Conservation (phyloP, 2,888 invertebrate species). For the Trisateles emortualis region DNA sequence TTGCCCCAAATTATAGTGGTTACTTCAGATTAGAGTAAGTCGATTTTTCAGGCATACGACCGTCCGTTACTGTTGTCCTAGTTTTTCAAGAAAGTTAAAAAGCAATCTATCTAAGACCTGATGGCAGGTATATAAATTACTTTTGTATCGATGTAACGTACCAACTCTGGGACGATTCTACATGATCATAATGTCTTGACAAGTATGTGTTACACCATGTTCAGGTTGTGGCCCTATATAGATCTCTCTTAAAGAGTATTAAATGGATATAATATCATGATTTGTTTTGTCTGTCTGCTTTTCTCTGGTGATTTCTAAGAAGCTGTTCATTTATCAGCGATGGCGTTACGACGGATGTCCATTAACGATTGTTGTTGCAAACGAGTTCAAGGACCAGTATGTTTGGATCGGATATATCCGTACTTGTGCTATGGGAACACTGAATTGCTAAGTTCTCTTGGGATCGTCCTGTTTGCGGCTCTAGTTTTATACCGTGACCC, state of each 20-base stretch:
- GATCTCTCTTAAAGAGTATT: slow-evolving; percentile 20
- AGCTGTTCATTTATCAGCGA: slow-evolving; percentile 53
- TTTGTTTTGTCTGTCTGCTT: slow-evolving; percentile 41
- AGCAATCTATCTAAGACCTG: background rate
- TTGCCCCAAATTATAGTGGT: slow-evolving; percentile 6
- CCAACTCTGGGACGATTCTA: no score
- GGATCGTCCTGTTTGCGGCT: slow-evolving; percentile 1
- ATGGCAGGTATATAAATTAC: background rate
- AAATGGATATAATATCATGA: slow-evolving; percentile 28
- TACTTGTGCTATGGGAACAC: slow-evolving; percentile 26
- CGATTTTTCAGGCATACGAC: background rate
- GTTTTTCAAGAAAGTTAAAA: background rate
- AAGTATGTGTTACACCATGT: no score
- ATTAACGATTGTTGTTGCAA: slow-evolving; percentile 68
- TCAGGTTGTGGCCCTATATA: no score
- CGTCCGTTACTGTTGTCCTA: background rate
- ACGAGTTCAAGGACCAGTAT: slow-evolving; percentile 59
- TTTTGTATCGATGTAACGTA: background rate
- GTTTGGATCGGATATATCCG: slow-evolving; percentile 48
- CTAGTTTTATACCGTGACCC: slow-evolving; percentile 3
- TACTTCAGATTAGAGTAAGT: slow-evolving; percentile 3
- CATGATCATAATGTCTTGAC: no score
- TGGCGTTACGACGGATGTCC: slow-evolving; percentile 59
- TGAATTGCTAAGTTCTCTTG: slow-evolving; percentile 19
- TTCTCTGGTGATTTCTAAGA: slow-evolving; percentile 56